phyloP scores from a whole-genome alignment of 2,113 vertebrate species.

The Ovibos moschatus region DNA sequence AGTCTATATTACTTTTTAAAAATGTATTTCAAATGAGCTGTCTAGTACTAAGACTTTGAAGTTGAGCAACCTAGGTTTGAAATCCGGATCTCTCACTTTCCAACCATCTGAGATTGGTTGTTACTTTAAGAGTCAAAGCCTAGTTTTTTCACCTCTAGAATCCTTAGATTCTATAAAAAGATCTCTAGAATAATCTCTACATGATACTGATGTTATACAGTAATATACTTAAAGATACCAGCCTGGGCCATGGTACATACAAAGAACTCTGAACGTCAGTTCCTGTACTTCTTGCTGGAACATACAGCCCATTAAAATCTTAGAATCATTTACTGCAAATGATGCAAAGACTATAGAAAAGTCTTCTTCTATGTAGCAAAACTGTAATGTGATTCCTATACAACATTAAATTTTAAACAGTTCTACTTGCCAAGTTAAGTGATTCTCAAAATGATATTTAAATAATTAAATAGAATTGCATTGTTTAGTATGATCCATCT shows the following conservation, averaged over 20 bases:
- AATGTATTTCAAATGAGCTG: not conserved
- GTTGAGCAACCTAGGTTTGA: not conserved
- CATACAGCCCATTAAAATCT: not conserved
- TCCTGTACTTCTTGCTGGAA: not conserved
- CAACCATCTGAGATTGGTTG: not conserved
- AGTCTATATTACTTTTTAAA: not conserved
- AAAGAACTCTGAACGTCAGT: not conserved
- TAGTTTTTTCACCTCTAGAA: not conserved
- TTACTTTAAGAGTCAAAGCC: not conserved
- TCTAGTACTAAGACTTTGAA: not conserved
- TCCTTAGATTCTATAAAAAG: not conserved
- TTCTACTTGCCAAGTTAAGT: conserved; percentile 21
- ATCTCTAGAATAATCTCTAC: not conserved
- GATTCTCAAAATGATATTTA: conserved; percentile 54
- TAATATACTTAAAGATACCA: not conserved
- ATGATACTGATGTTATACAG: not conserved
- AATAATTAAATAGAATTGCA: conserved; percentile 54
- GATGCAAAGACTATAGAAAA: not conserved
- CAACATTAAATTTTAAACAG: conserved; percentile 31
- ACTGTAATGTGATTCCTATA: not conserved
- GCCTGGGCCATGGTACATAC: not conserved
- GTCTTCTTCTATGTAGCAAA: not conserved
- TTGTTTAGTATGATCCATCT: conserved; percentile 50
- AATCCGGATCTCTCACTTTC: not conserved
- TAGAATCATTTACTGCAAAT: not conserved